phyloP scores from a whole-genome alignment of 2,797 vertebrate genomes.

The Protosalanx chinensis region DNA sequence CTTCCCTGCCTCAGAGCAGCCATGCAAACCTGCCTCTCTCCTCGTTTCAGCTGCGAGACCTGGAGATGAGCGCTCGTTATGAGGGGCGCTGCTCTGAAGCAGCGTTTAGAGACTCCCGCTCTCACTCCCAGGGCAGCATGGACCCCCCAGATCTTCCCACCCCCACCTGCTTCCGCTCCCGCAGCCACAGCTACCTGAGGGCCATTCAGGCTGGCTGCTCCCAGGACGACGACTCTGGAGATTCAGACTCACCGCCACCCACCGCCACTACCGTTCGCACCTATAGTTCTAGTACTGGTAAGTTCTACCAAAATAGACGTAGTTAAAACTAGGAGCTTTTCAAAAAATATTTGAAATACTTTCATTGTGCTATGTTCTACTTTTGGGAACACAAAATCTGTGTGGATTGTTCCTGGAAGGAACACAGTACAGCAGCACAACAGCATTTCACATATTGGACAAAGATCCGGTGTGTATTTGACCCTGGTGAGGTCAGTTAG shows the following conservation, averaged over 20 bases:
- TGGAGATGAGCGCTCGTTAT: constrained; percentile 86
- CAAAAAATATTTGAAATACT: background rate
- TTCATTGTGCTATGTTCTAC: background rate
- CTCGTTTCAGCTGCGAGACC: constrained; percentile 78
- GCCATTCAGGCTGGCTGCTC: constrained; percentile 99
- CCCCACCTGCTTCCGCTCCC: constrained; percentile 95
- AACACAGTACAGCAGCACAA: background rate
- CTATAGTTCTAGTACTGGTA: constrained; percentile 89
- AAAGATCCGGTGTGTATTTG: background rate
- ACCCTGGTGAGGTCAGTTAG: background rate
- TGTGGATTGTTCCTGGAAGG: background rate
- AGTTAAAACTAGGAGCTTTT: background rate
- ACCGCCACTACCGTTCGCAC: constrained; percentile 85
- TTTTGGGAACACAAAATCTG: background rate
- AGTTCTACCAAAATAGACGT: constrained; percentile 58
- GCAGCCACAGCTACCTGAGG: constrained; percentile 98
- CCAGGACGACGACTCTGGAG: constrained; percentile 95
- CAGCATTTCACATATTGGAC: background rate
- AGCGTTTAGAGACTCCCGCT: constrained; percentile 81
- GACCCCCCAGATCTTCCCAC: constrained; percentile 90
- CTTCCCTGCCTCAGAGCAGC: background rate
- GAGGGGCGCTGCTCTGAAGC: constrained; percentile 86
- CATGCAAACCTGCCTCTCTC: constrained; percentile 21
- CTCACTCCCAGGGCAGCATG: constrained; percentile 76
- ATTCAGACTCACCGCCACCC: constrained; percentile 90